These are phyloP conservation scores for Clostera curtula DNA, from an alignment of 2,888 invertebrate genomes.

Conservation along the genomic window DNA sequence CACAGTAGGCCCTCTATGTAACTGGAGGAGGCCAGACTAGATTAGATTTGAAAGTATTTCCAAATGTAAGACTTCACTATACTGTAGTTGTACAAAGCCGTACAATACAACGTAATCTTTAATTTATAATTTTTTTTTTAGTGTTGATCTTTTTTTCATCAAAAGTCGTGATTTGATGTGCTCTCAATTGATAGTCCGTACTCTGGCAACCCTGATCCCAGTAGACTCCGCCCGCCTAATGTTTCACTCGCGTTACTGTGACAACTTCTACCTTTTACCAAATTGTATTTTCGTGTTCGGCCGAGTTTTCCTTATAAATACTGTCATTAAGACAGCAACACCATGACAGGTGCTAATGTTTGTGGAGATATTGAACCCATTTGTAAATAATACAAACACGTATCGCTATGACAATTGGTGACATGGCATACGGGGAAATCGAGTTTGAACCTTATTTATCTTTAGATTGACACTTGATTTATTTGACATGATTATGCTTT, in stretches of 20 bases:
- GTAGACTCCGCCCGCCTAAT: slow-evolving; percentile 51
- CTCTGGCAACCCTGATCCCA: slow-evolving; percentile 4
- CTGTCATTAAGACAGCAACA: slow-evolving; percentile 69
- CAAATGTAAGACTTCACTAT: no score
- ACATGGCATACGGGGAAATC: slow-evolving; percentile 26
- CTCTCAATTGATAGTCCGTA: no score
- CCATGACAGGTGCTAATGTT: slow-evolving; percentile 68
- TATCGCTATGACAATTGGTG: slow-evolving; percentile 38
- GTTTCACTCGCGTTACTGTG: slow-evolving; percentile 67
- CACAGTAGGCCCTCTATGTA: no score
- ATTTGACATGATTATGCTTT: no score
- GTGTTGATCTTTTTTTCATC: no score
- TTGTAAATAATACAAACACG: slow-evolving; percentile 56
- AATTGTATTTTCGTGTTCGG: slow-evolving; percentile 73
- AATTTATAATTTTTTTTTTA: no score
- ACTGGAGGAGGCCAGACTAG: no score
- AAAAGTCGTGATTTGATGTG: no score
- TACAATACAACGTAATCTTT: no score
- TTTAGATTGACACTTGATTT: no score
- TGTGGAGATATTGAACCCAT: slow-evolving; percentile 54
- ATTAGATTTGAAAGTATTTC: no score
- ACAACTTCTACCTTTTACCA: slow-evolving; percentile 70
- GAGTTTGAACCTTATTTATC: slow-evolving; percentile 23
- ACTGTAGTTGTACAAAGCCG: no score
- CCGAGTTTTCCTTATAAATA: slow-evolving; percentile 73